Base-by-base conservation (phyloP, 2,888 invertebrate species). In the Eristalinus aeneus region DNA sequence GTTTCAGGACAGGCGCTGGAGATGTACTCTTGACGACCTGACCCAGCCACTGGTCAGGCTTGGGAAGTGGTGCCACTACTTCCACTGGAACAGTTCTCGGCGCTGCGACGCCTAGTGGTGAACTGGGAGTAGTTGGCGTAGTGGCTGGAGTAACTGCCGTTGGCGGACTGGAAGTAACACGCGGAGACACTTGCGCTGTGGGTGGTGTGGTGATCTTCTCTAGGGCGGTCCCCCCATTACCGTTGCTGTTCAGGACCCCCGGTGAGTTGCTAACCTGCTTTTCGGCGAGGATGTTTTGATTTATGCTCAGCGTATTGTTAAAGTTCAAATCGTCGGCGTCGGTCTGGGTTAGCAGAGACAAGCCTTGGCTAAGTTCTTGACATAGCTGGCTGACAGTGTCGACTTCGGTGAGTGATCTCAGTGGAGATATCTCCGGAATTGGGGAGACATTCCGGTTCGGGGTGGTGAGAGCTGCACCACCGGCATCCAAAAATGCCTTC, bases 11-110 rank as follows among this genome's bases (percentile, higher is more conserved):
- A 69, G 93, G 93, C 5, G 94, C 91, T 72, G 93, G 92, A 72
- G 94, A 95, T 89, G 93, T 93, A 87, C 94, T 94, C 88, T 94
- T 94, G 12, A 95, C 95, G 60, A 96, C 94, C 89, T 96, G 95
- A 9, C 96, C 96, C 88, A 97, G 92, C 97, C 97, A 97, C 89
- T 97, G 97, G 89, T 97, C 97, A 0, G 97, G 96, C 92, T 95
- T 96, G 31, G 97, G 97, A 91, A 96, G 93, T 81, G 93, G 92
- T 64, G 93, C 91, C 2, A 93, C 91, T 2, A 92, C 89, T 85
- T 93, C 93, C 22, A 92, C 89, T 90, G 93, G 88, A 64, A 88
- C 83, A 76, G 78, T 89, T 85, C 76, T 89, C 80, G 73, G 84
- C 32, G 89, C 89, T 89, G 89, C 53, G 92, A 92, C 77, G 39